Evolutionary conservation across 1,140 invertebrate genomes (phyloP).

Genomic region (Halesus radiatus): DNA sequence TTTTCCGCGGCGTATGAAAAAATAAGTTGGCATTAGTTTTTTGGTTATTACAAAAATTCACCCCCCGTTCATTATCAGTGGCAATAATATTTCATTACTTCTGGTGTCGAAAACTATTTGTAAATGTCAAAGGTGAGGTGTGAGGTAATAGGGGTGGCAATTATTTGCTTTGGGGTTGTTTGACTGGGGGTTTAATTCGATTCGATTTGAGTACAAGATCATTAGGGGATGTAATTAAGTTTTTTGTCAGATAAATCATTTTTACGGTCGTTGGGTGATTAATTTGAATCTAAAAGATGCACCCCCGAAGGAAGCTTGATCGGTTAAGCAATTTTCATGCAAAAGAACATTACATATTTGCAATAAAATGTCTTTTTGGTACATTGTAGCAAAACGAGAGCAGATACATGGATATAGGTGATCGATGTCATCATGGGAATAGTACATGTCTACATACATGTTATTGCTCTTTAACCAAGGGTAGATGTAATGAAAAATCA

Average conservation of each 20-base stretch:
- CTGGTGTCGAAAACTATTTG: conserved; percentile 57
- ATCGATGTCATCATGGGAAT: no score
- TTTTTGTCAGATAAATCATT: conserved; percentile 13
- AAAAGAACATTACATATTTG: no score
- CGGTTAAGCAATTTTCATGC: no score
- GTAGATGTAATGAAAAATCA: no score
- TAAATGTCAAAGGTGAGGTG: conserved; percentile 55
- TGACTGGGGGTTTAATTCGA: conserved; percentile 26
- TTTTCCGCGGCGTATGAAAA: no score
- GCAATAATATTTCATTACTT: conserved; percentile 49
- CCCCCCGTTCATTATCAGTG: conserved; percentile 8
- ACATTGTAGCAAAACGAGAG: no score
- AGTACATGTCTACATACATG: no score
- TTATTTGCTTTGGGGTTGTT: conserved; percentile 31
- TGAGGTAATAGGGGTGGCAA: conserved; percentile 34
- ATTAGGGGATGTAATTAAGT: conserved; percentile 30
- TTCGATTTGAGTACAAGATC: conserved; percentile 37
- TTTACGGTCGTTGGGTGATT: neutral
- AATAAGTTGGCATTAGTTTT: no score
- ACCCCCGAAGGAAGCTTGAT: no score
- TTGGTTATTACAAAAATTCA: neutral
- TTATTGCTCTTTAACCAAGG: no score
- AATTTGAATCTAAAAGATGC: neutral
- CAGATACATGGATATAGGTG: no score
- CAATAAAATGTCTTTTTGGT: no score